These are phyloP conservation scores for Contarinia nasturtii DNA, from an alignment of 1,140 invertebrate genomes.

Conservation along the genomic window DNA sequence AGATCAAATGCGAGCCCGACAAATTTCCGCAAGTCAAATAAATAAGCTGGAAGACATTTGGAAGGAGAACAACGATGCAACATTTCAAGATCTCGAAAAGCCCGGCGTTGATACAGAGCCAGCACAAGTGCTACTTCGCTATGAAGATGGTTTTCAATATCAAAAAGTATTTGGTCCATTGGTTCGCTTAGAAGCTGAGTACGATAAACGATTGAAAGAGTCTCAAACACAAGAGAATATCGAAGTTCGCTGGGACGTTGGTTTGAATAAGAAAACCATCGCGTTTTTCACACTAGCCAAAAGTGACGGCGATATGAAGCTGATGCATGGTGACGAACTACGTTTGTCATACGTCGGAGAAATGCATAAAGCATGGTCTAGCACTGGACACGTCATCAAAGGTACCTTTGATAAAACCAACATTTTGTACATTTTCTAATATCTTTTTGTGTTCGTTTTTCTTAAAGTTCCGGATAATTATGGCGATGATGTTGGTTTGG, in stretches of 20 bases:
- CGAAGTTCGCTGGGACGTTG: constrained; percentile 95
- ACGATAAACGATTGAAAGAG: constrained; percentile 95
- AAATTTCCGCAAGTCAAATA: constrained; percentile 92
- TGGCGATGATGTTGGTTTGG: constrained; percentile 94
- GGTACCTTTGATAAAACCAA: constrained; percentile 16
- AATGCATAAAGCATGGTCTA: constrained; percentile 82
- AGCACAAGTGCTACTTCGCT: constrained; percentile 81
- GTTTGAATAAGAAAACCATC: constrained; percentile 94
- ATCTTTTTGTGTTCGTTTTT: no score
- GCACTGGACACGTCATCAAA: constrained; percentile 93
- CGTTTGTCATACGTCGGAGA: constrained; percentile 86
- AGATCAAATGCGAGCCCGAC: constrained; percentile 83
- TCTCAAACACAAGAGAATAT: constrained; percentile 98
- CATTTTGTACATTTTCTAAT: no score
- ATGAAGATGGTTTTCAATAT: constrained; percentile 98
- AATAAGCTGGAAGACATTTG: constrained; percentile 96
- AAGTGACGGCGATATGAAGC: constrained; percentile 92
- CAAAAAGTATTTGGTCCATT: constrained; percentile 96
- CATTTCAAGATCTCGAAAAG: constrained; percentile 93
- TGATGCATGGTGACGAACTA: constrained; percentile 99
- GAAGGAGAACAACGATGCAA: constrained; percentile 96
- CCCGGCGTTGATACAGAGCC: constrained; percentile 95
- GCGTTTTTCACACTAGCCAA: constrained; percentile 96
- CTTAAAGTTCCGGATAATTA: constrained; percentile 83
- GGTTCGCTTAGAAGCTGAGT: constrained; percentile 94